Conservation (phyloP, 2,113 vertebrate genomes). For the Aphyosemion australe region DNA sequence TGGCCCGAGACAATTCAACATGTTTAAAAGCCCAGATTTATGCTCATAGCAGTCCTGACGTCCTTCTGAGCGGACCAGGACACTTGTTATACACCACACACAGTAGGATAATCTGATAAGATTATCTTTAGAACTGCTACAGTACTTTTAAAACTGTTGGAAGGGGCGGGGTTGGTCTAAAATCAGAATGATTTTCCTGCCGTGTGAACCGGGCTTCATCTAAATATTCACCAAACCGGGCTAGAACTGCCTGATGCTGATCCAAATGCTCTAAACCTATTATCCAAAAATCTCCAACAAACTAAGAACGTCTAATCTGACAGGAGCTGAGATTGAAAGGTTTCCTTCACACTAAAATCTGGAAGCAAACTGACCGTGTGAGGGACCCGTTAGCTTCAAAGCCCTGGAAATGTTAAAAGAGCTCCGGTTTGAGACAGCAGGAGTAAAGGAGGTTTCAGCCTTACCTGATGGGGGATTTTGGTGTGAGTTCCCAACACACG, state of each 20-base stretch:
- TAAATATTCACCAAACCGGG: neutral
- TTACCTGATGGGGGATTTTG: slow-evolving; percentile 83
- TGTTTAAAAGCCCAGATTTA: no score
- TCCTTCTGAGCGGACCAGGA: no score
- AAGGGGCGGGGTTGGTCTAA: no score
- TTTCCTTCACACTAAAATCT: slow-evolving; percentile 50
- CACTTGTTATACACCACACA: no score
- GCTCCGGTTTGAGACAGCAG: slow-evolving; percentile 68
- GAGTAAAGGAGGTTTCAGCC: slow-evolving; percentile 70
- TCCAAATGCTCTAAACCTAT: slow-evolving; percentile 16
- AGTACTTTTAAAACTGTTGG: no score
- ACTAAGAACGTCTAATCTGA: slow-evolving; percentile 58
- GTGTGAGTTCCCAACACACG: slow-evolving; percentile 71
- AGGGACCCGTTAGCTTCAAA: slow-evolving; percentile 71
- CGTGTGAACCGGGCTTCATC: neutral
- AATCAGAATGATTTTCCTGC: no score
- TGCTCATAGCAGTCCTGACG: no score
- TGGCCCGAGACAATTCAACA: no score
- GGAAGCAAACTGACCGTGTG: slow-evolving; percentile 46
- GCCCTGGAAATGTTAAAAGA: slow-evolving; percentile 67
- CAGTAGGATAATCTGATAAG: no score
- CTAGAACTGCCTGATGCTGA: slow-evolving; percentile 18
- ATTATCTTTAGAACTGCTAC: no score
- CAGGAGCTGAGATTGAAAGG: slow-evolving; percentile 68
- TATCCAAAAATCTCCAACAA: slow-evolving; percentile 58